These are phyloP conservation scores for Tigriopus californicus DNA, from an alignment of 2,888 invertebrate genomes.

Conservation along the genomic window DNA sequence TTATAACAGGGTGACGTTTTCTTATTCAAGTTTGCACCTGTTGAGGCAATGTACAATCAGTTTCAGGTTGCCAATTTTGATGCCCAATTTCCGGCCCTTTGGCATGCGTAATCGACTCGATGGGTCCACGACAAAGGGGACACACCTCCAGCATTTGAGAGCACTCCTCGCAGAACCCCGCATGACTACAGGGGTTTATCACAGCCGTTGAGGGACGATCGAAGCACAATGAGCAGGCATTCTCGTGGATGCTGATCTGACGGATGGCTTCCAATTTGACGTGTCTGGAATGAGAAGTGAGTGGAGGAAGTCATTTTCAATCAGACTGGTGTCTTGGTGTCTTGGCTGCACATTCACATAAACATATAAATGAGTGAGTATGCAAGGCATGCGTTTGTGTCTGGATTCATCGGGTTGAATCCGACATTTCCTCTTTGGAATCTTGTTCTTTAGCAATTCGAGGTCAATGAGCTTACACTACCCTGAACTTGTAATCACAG, in stretches of 20 bases:
- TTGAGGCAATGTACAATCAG: no score
- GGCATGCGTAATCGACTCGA: constrained; percentile 24
- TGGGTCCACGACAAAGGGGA: constrained; percentile 62
- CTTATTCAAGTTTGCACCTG: no score
- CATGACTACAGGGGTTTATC: constrained; percentile 61
- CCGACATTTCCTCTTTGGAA: constrained; percentile 34
- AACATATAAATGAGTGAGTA: no score
- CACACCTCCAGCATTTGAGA: constrained; percentile 57
- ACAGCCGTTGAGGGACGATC: constrained; percentile 54
- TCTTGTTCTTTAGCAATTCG: constrained; percentile 49
- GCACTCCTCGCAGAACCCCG: constrained; percentile 65
- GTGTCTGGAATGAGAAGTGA: constrained; percentile 44
- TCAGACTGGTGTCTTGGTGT: no score
- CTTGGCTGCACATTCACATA: no score
- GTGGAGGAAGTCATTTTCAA: no score
- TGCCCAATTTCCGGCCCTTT: no score
- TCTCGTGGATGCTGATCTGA: constrained; percentile 52
- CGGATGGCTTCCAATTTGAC: constrained; percentile 52
- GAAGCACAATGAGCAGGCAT: constrained; percentile 71
- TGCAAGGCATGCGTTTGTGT: no score
- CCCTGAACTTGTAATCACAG: no score
- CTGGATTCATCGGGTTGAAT: no score
- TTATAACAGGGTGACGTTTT: no score
- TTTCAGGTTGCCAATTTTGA: no score
- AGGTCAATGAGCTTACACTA: constrained; percentile 61